phyloP scores from a whole-genome alignment of 2,888 invertebrate genomes.

The Parelbella ahira region DNA sequence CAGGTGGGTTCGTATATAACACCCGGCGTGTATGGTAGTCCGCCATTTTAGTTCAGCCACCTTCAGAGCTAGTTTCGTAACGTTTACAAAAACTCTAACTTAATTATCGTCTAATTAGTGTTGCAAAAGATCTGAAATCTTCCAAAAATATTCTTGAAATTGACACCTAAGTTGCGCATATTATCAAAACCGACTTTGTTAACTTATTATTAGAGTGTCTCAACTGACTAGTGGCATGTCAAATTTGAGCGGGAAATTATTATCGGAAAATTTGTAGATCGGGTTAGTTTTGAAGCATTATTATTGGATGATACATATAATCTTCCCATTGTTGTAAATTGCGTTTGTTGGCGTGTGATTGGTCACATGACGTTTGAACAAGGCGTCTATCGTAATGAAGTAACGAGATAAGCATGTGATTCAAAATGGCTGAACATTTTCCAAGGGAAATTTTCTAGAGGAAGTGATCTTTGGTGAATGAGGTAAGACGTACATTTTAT shows the following conservation, averaged over 20 bases:
- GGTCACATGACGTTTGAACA: slow-evolving; percentile 60
- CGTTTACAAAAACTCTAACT: slow-evolving; percentile 42
- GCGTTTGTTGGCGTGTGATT: slow-evolving; percentile 52
- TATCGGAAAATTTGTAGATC: slow-evolving; percentile 32
- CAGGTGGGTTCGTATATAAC: slow-evolving; percentile 70
- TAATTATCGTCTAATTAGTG: slow-evolving; percentile 47
- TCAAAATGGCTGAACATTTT: slow-evolving; percentile 66
- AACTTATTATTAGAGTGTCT: slow-evolving; percentile 34
- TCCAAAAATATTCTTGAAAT: slow-evolving; percentile 32
- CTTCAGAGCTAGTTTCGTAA: slow-evolving; percentile 39
- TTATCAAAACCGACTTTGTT: too few relatives aligned
- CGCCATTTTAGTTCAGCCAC: slow-evolving; percentile 64
- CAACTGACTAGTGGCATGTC: slow-evolving; percentile 38
- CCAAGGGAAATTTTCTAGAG: slow-evolving; percentile 44
- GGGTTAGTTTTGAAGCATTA: slow-evolving; percentile 30
- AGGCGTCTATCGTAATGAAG: slow-evolving; percentile 46
- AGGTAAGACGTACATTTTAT: slow-evolving; percentile 60
- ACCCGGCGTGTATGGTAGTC: slow-evolving; percentile 45
- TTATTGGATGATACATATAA: slow-evolving; percentile 42
- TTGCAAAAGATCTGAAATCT: slow-evolving; percentile 29
- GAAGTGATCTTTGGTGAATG: slow-evolving; percentile 34
- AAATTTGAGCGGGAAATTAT: slow-evolving; percentile 42
- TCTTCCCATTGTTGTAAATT: slow-evolving; percentile 40
- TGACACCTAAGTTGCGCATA: too few relatives aligned
- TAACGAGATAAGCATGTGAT: slow-evolving; percentile 69